Conservation (phyloP, 2,797 vertebrate genomes). For the Gadopsis marmoratus region DNA sequence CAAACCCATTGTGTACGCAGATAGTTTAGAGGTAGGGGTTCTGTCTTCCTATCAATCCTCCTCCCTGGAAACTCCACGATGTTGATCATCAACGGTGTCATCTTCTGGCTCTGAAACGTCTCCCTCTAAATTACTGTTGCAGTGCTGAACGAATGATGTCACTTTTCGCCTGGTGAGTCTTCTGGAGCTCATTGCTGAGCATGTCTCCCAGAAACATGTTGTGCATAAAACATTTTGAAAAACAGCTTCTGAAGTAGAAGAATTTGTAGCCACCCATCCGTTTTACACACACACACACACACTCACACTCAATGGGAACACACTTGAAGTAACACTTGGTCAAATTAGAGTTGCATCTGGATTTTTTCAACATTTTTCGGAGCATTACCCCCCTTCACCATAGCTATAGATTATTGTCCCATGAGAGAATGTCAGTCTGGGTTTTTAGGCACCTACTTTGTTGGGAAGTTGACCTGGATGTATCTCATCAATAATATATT, state of each 20-base stretch:
- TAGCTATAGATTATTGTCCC: slow-evolving; percentile 38
- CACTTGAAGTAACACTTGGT: slow-evolving; percentile 47
- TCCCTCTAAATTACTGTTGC: slow-evolving; percentile 12
- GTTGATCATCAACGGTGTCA: background rate
- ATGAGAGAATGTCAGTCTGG: slow-evolving; percentile 22
- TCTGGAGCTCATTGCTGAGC: slow-evolving; percentile 60
- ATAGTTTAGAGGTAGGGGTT: background rate
- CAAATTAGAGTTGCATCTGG: slow-evolving; percentile 48
- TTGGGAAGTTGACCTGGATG: slow-evolving; percentile 1
- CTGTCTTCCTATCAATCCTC: background rate
- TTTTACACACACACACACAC: slow-evolving; percentile 26
- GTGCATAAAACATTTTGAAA: slow-evolving; percentile 46
- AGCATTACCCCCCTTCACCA: slow-evolving; percentile 1
- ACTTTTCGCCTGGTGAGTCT: slow-evolving; percentile 15
- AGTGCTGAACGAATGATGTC: slow-evolving; percentile 25
- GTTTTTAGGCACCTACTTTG: slow-evolving; percentile 25
- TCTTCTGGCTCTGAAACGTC: slow-evolving; percentile 23
- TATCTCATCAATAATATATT: slow-evolving; percentile 3
- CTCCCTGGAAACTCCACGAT: background rate
- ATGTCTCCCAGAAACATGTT: slow-evolving; percentile 39
- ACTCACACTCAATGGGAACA: slow-evolving; percentile 28
- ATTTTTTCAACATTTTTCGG: slow-evolving; percentile 42
- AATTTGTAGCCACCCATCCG: slow-evolving; percentile 52
- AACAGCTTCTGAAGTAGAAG: slow-evolving; percentile 67
- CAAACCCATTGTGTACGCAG: slow-evolving; percentile 5